These are phyloP conservation scores for Cartodere bifasciata DNA, from an alignment of 2,888 invertebrate genomes.

Conservation along the genomic window DNA sequence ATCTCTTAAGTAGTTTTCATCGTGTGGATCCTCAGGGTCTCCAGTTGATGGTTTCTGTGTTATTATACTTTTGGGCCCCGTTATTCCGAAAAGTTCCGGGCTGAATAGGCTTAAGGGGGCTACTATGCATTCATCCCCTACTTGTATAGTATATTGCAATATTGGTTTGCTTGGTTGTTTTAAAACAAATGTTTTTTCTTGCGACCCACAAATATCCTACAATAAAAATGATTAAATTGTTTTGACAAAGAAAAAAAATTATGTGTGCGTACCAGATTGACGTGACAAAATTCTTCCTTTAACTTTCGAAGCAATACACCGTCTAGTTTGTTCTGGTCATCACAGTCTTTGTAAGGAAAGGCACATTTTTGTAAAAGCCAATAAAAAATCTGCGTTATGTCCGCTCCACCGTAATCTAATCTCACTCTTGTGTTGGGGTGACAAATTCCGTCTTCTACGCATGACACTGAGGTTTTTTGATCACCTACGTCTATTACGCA, in stretches of 20 bases:
- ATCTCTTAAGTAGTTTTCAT: slow-evolving; percentile 82
- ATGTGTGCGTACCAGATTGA: slow-evolving; percentile 50
- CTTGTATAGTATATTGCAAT: slow-evolving; percentile 62
- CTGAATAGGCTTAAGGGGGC: slow-evolving; percentile 82
- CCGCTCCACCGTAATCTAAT: slow-evolving; percentile 83
- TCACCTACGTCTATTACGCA: slow-evolving; percentile 94
- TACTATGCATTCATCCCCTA: slow-evolving; percentile 86
- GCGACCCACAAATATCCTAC: slow-evolving; percentile 73
- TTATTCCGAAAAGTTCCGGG: slow-evolving; percentile 77
- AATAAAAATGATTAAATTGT: slow-evolving; percentile 4
- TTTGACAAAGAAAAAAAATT: background rate
- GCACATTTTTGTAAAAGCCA: slow-evolving; percentile 83
- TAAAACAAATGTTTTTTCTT: slow-evolving; percentile 67
- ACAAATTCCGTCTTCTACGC: slow-evolving; percentile 93
- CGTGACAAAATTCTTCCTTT: slow-evolving; percentile 84
- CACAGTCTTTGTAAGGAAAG: slow-evolving; percentile 78
- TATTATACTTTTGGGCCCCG: slow-evolving; percentile 60
- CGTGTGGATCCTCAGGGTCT: slow-evolving; percentile 88
- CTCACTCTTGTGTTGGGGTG: slow-evolving; percentile 73
- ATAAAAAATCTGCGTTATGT: slow-evolving; percentile 79
- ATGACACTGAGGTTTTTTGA: slow-evolving; percentile 89
- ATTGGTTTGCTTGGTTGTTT: slow-evolving; percentile 56
- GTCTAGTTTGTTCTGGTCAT: slow-evolving; percentile 60
- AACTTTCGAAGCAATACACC: slow-evolving; percentile 67
- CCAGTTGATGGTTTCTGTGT: slow-evolving; percentile 57